Base-by-base conservation (phyloP, 1,140 invertebrate genomes). In the Mactra quadrangularis region DNA sequence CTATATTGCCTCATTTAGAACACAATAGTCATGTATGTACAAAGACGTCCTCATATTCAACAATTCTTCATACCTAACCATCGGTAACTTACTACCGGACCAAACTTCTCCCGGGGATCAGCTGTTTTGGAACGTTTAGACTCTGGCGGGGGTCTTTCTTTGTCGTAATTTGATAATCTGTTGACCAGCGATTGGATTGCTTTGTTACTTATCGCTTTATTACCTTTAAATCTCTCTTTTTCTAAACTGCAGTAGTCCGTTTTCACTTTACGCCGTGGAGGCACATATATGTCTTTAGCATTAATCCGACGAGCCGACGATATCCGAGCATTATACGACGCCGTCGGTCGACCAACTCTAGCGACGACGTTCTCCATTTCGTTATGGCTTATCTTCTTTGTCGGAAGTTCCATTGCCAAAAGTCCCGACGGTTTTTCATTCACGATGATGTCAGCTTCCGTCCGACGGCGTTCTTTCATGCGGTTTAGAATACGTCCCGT, bases 251-350 rank as follows among this genome's bases (percentile, higher is more conserved):
- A 79, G 70, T 79, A 79, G 17, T 79, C 41, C 9, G 45, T 15
- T 47, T 25, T 25, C 1, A 79, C 77, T 4, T 29, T 50, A 41
- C 59, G 7, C 53, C 57, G 66, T 3, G 77, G 77, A 15, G 77
- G 77, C 17, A 79, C 77, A 55, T 79, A 79, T 25, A 79, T 79
- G 31, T 79, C 77, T 35, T 31, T 70, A n/a, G 52, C 35, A 22
- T 79, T 53, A 38, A 79, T 79, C 29, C 77, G 64, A 19, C 77
- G 77, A 22, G 25, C 57, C 4, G 35, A 66, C 31, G 77, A 68
- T 50, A 59, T 47, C 35, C 77, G 64, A 13, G 77, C 77, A 0
- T 62, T 53, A 45, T 55, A 70, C 17, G 77, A 53, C 60, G 53
- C 77, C 29, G 77, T 79, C 52, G 77, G 77, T 25, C 62, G 77